phyloP scores from a whole-genome alignment of 2,888 invertebrate genomes.

The Muschampia plurimacula region DNA sequence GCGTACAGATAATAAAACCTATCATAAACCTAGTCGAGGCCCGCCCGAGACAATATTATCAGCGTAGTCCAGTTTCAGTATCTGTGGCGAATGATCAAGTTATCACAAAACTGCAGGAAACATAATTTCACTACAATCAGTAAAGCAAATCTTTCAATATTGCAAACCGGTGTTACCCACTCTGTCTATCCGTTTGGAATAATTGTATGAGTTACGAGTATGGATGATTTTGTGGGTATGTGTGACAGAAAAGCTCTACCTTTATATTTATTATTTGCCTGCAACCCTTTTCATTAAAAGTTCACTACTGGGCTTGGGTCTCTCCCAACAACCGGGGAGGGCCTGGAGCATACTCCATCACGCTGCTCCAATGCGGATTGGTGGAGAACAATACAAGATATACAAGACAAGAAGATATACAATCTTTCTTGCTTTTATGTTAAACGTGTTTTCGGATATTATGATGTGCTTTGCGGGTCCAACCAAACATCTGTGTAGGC shows the following conservation, averaged over 20 bases:
- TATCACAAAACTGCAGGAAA: conserved; percentile 44
- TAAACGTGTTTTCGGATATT: too few relatives aligned
- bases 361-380: too few relatives aligned
- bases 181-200: conserved; percentile 50
- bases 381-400: too few relatives aligned
- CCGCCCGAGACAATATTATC: conserved; percentile 33
- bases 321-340: too few relatives aligned
- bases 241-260: neutral
- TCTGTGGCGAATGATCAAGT: conserved; percentile 37
- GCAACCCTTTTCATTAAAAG: too few relatives aligned
- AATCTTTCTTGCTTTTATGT: too few relatives aligned
- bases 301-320: too few relatives aligned
- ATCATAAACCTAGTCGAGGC: conserved; percentile 26
- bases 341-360: too few relatives aligned
- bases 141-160: conserved; percentile 46
- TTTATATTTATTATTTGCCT: too few relatives aligned
- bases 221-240: conserved; percentile 17
- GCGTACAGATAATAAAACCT: conserved; percentile 34
- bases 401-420: too few relatives aligned
- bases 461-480: too few relatives aligned
- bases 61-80: conserved; percentile 19
- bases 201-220: conserved; percentile 51
- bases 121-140: conserved; percentile 49
- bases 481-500: too few relatives aligned
- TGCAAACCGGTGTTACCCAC: conserved; percentile 54